Evolutionary conservation across 2,797 vertebrate species (phyloP), one percentile per base, ranked within the genome.

Genomic region (Muraenolepis orangiensis): DNA sequence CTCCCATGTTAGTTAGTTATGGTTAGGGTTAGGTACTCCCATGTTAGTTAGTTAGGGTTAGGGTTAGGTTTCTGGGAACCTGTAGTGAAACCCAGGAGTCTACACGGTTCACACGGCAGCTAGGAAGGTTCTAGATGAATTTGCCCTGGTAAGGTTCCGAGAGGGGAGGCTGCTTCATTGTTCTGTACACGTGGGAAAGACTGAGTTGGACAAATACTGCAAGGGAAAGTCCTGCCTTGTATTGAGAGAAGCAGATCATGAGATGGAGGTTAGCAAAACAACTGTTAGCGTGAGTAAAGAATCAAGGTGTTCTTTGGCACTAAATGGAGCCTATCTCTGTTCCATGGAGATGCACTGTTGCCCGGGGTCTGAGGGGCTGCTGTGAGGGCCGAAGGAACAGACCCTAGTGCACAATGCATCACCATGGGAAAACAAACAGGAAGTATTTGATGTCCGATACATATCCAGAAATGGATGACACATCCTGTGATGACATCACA

Each of bases 341-440:
- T n/a, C n/a, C n/a, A n/a, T n/a, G n/a, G n/a, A n/a, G n/a, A n/a
- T n/a, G n/a, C n/a, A n/a, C n/a, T n/a, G n/a, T n/a, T n/a, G n/a
- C n/a, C n/a, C n/a, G n/a, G n/a, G n/a, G n/a, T n/a, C n/a, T n/a
- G n/a, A n/a, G n/a, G n/a, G n/a, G n/a, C n/a, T n/a, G n/a, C n/a
- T n/a, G n/a, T n/a, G n/a, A n/a, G n/a, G n/a, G n/a, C n/a, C 32
- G 8, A 66, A 28, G 3, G n/a, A 26, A 1, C 28, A 64, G n/a
- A 26, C 7, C 26, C 36, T 67, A 67, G 88, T 84, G 64, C 75
- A 36, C 80, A 87, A 82, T 26, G 31, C 69, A 29, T 1, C 23
- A 67, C 13, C 18, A 46, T n/a, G n/a, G n/a, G 16, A 46, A 61
- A 51, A 29, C n/a, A 51, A 84, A 81, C 81, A 78, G 77, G 71